These are phyloP conservation scores for Prietella phreatophila DNA, from an alignment of 2,113 vertebrate species.

Conservation along the genomic window DNA sequence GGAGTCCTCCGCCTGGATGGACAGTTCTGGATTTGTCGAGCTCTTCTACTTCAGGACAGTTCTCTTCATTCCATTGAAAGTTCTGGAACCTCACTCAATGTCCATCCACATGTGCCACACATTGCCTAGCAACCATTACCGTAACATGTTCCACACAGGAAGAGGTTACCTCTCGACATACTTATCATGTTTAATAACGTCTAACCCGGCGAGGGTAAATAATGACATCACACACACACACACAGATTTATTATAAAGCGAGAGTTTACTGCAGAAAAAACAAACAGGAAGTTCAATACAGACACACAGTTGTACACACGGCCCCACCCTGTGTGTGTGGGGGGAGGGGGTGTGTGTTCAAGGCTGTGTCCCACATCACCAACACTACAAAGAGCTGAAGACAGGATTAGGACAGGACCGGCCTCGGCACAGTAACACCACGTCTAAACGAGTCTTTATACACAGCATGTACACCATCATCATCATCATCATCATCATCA, in stretches of 20 bases:
- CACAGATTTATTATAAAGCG: conserved; percentile 63
- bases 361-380: neutral
- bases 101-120: too few species aligned
- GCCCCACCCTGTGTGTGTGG: neutral
- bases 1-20: too few species aligned
- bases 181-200: neutral
- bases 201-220: neutral
- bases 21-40: too few species aligned
- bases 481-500: neutral
- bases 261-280: conserved; percentile 68
- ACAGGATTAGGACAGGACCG: neutral
- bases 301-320: neutral
- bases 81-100: too few species aligned
- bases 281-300: conserved; percentile 46
- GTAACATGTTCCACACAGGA: neutral
- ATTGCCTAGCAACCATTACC: neutral
- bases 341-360: neutral
- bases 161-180: neutral
- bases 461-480: neutral
- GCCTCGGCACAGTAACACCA: neutral
- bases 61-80: too few species aligned
- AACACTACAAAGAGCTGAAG: conserved; percentile 14
- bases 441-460: conserved; percentile 26
- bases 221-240: conserved; percentile 18
- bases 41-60: too few species aligned